phyloP scores from a whole-genome alignment of 1,140 invertebrate genomes.

The Drosophila athabasca region DNA sequence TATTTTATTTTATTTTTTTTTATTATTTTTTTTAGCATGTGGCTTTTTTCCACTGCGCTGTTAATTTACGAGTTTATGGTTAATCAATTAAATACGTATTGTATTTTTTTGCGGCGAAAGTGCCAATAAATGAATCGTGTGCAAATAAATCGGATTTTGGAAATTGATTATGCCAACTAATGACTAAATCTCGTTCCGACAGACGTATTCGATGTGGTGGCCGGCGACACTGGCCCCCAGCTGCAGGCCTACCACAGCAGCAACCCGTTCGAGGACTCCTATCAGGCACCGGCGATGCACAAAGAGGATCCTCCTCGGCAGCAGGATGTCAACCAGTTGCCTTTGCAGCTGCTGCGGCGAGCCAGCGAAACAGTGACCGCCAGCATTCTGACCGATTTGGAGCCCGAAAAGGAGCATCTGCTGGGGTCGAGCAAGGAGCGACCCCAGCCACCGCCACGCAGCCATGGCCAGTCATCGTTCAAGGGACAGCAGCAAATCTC shows the following conservation, averaged over 20 bases:
- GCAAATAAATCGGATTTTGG: background rate
- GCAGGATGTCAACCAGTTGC: slow-evolving; percentile 36
- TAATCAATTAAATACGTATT: slow-evolving; percentile 35
- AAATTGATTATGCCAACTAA: slow-evolving; percentile 8
- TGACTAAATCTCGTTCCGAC: background rate
- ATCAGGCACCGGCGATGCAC: background rate
- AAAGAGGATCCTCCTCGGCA: background rate
- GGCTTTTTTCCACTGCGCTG: slow-evolving; percentile 4
- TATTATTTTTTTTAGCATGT: slow-evolving; percentile 20
- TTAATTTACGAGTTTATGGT: slow-evolving; percentile 50
- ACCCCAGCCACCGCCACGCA: slow-evolving; percentile 44
- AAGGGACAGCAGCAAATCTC: slow-evolving; percentile 7
- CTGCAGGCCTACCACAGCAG: slow-evolving; percentile 47
- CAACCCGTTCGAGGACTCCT: slow-evolving; percentile 39
- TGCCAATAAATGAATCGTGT: slow-evolving; percentile 34
- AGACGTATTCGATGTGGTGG: slow-evolving; percentile 57
- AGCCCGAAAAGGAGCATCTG: slow-evolving; percentile 62
- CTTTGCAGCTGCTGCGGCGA: slow-evolving; percentile 51
- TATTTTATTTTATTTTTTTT: slow-evolving; percentile 5
- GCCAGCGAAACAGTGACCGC: slow-evolving; percentile 61
- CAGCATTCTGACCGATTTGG: slow-evolving; percentile 51
- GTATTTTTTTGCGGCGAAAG: slow-evolving; percentile 8
- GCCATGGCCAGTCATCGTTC: slow-evolving; percentile 12
- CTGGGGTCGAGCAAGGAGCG: slow-evolving; percentile 27
- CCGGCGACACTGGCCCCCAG: slow-evolving; percentile 38